These are phyloP conservation scores for Antedon bifida DNA, from an alignment of 35 echinoderm and acorn worm genomes.

Conservation along the genomic window DNA sequence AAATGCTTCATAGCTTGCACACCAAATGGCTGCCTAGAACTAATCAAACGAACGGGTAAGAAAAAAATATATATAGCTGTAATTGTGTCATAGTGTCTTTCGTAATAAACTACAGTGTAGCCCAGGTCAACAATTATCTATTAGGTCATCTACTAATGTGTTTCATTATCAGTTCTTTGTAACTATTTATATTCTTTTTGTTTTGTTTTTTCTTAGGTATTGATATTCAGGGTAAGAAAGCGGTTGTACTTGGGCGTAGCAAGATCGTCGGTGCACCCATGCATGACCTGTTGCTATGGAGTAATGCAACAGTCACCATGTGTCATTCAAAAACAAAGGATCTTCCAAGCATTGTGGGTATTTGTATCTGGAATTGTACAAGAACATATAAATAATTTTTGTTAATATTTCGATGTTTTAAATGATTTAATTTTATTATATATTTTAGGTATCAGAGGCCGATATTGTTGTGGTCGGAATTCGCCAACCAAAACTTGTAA, in stretches of 20 bases:
- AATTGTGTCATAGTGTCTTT: too few species aligned
- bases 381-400: not conserved
- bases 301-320: conserved; percentile 88
- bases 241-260: conserved; percentile 75
- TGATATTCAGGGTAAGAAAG: conserved; percentile 58
- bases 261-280: conserved; percentile 94
- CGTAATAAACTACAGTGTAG: too few species aligned
- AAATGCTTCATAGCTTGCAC: conserved; percentile 89
- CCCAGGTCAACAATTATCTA: too few species aligned
- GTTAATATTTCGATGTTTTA: too few species aligned
- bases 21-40: conserved; percentile 83
- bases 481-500: conserved; percentile 56
- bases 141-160: too few species aligned
- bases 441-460: conserved; percentile 40
- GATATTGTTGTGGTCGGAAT: conserved; percentile 79
- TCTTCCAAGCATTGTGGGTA: conserved; percentile 58
- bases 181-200: too few species aligned
- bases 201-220: conserved; percentile 43
- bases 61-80: not conserved
- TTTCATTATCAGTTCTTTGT: too few species aligned
- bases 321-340: conserved; percentile 82
- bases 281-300: conserved; percentile 70
- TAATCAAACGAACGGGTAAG: conserved; percentile 77
- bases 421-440: not conserved
- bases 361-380: not conserved